Base-by-base conservation (phyloP, 2,113 vertebrate species). In the Pelusios castaneus region DNA sequence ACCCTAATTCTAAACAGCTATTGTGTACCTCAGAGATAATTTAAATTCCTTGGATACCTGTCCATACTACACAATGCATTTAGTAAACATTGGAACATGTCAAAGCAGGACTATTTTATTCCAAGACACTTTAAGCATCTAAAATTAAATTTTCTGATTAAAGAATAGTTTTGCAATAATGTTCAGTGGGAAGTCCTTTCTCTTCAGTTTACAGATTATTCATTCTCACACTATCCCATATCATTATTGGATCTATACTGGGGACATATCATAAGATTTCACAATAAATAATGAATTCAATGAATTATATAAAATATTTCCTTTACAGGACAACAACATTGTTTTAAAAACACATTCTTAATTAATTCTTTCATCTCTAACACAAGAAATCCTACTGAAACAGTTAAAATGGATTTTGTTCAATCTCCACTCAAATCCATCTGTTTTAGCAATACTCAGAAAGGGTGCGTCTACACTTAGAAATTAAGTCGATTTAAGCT, bases 21-120 rank as follows among this genome's bases (percentile, higher is more conserved):
- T 97, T 93, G 87, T 92, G 55, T 95, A 97, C 95, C 77, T 94
- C 94, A 56, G 80, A 94, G 91, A 96, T 88, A 96, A 93, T 96
- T 97, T 96, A 96, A 96, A 97, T 97, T 97, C 96, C 90, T 95
- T 88, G 92, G 94, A 95, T 96, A 96, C 89, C 92, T 96, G 95
- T 49, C 90, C 95, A 94, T 56, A 94, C 93, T 97, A 97, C 85
- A 97, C 94, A 97, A 96, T 96, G 81, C 86, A 88, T 92, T 95
- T 91, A 95, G 89, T 88, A 93, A 94, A 95, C 95, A 96, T 93
- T 89, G 84, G 73, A 96, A 95, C 94, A 95, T 88, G 94, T 89
- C 88, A 96, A 84, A 95, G 95, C 86, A 87, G 79, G 55, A 92
- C 89, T 3, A 4, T 93, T 95, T 96, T 96, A 93, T 89, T 85